phyloP scores from a whole-genome alignment of 2,888 invertebrate genomes.

The Gandaritis pyraliata region DNA sequence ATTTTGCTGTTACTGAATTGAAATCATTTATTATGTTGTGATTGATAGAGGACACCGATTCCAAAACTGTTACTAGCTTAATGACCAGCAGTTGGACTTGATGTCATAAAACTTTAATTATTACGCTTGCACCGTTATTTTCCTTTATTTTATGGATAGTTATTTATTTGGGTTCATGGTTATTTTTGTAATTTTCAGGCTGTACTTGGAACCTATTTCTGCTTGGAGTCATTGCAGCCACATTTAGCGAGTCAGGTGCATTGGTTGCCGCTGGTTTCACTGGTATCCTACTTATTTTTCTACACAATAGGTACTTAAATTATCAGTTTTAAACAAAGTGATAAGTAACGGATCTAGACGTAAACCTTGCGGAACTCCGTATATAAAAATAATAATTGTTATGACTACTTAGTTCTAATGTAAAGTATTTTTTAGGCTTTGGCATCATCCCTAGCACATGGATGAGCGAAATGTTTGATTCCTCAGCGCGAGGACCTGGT shows the following conservation, averaged over 20 bases:
- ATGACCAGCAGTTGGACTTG: no score
- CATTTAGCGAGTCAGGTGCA: slow-evolving; percentile 36
- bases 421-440: slow-evolving; percentile 46
- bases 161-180: no score
- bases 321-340: neutral
- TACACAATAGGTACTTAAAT: slow-evolving; percentile 40
- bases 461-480: slow-evolving; percentile 54
- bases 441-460: slow-evolving; percentile 52
- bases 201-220: slow-evolving; percentile 55
- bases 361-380: neutral
- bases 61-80: no score
- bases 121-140: no score
- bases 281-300: slow-evolving; percentile 53
- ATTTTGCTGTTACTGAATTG: no score
- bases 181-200: slow-evolving; percentile 42
- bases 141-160: no score
- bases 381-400: no score
- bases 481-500: slow-evolving; percentile 51
- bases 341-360: neutral
- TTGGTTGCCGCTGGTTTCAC: slow-evolving; percentile 55
- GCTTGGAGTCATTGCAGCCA: slow-evolving; percentile 40
- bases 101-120: no score
- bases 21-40: no score
- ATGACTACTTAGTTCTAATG: no score
- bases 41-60: no score